Base-by-base conservation (phyloP, 1,140 invertebrate species). In the Anagrus nilaparvatae region DNA sequence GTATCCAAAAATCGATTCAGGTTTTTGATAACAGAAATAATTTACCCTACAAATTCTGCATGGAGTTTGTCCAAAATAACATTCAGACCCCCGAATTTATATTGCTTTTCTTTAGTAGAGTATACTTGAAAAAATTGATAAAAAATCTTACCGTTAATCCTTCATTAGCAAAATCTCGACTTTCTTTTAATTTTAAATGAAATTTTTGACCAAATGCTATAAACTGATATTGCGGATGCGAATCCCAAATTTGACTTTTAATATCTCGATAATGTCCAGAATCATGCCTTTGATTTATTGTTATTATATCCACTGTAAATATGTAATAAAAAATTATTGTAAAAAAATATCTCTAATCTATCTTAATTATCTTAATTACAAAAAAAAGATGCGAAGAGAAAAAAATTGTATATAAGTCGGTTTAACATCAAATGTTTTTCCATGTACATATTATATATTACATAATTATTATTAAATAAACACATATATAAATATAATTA, bases 141-240 rank as follows among this genome's bases (percentile, higher is more conserved):
- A 43, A 44, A 19, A 30, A 14, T 8, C 14, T 58, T 55, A 75
- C 74, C 44, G 70, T 69, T 34, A 77, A 56, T 32, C 70, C 67
- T 1, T 73, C 67, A 4, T 67, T 55, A 27, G 77, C 61, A 44
- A 80, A 78, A 20, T 70, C 67, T 5, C 69, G 61, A 42, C 81
- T 72, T 38, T 75, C 73, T 12, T 65, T 56, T 8, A 83, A 53
- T 18, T 70, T 56, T 13, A 82, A 54, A 29, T 72, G 70, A 48
- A 82, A 71, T 24, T 55, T 55, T 30, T 57, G 61, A 0, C 74
- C 77, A 50, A 82, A 82, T 8, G 76, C 77, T 6, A 65, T 63
- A 27, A 83, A 78, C 49, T 74, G 70, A 47, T 84, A 84, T 43
- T 77, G 70, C 2, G 81, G 81, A 67, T 83, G 78, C 12, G 78